A percentile compares a stretch with the other conserved stretches of the same genome.
These are phyloP conservation scores for Sebastes cheni DNA, from an alignment of 2,797 vertebrate species.

Conservation along the genomic window DNA sequence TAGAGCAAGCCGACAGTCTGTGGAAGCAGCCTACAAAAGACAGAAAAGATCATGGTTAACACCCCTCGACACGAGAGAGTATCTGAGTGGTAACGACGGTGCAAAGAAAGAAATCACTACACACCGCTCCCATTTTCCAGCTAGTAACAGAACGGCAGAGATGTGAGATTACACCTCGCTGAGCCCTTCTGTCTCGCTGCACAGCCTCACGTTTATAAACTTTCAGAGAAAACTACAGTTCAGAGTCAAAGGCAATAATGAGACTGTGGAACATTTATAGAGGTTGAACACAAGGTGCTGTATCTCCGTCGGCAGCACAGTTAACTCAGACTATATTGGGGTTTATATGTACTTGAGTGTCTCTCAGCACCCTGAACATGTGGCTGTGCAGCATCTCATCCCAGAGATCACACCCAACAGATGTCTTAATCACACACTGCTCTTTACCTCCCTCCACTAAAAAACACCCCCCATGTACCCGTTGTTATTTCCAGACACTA, in stretches of 20 bases:
- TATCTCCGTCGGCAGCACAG: not conserved
- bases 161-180: conserved; percentile 69
- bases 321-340: not conserved
- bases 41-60: conserved; percentile 64
- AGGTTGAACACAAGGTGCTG: not conserved
- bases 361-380: conserved; percentile 1
- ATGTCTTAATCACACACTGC: conserved; percentile 72
- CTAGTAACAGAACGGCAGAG: conserved; percentile 67
- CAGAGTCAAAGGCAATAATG: conserved; percentile 4
- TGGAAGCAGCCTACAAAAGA: conserved; percentile 87
- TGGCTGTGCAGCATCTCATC: conserved; percentile 19
- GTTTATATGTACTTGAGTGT: not conserved
- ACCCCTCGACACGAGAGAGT: conserved; percentile 22
- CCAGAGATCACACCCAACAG: conserved; percentile 49
- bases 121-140: conserved; percentile 50
- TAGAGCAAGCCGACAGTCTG: conserved; percentile 95
- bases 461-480: conserved; percentile 21
- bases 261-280: not conserved
- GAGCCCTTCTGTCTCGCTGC: conserved; percentile 57
- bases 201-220: conserved; percentile 33
- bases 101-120: conserved; percentile 33
- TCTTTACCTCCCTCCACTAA: conserved; percentile 9
- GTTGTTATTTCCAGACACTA: conserved; percentile 48
- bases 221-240: conserved; percentile 26
- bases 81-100: conserved; percentile 27